A percentile compares a stretch with the other conserved stretches of the same genome.
phyloP scores from a whole-genome alignment of 1,140 invertebrate species.

The Nomia melanderi region DNA sequence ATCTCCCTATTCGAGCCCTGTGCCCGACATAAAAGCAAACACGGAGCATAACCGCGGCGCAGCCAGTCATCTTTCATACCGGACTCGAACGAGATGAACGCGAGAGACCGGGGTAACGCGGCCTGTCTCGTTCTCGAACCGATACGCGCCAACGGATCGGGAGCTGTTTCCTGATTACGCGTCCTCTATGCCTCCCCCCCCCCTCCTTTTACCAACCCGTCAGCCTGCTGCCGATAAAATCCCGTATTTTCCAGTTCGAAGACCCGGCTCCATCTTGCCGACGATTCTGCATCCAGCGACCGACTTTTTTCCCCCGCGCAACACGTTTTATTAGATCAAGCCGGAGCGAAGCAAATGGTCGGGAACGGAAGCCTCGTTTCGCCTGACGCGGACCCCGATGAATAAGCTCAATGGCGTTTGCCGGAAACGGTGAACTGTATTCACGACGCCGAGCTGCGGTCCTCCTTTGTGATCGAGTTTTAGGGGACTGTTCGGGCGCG shows the following conservation, averaged over 20 bases:
- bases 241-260: neutral
- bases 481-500: neutral
- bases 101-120: constrained; percentile 33
- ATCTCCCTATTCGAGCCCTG: constrained; percentile 9
- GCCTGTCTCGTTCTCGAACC: constrained; percentile 29
- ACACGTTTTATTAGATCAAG: constrained; percentile 36
- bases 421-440: neutral
- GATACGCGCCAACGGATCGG: constrained; percentile 45
- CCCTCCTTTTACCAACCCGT: no score
- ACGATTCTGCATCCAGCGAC: neutral
- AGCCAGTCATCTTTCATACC: constrained; percentile 60
- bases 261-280: neutral
- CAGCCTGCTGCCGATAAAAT: neutral
- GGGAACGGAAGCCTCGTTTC: neutral
- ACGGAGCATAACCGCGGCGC: constrained; percentile 6
- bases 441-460: neutral
- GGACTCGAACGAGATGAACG: constrained; percentile 56
- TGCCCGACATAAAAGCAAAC: constrained; percentile 40
- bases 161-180: constrained; percentile 57
- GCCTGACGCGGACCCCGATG: neutral
- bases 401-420: constrained; percentile 13
- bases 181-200: neutral
- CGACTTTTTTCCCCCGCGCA: neutral
- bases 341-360: constrained; percentile 8
- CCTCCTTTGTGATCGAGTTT: neutral